Base-by-base conservation (phyloP, 2,797 vertebrate genomes). In the Heteromormyrus szaboi region DNA sequence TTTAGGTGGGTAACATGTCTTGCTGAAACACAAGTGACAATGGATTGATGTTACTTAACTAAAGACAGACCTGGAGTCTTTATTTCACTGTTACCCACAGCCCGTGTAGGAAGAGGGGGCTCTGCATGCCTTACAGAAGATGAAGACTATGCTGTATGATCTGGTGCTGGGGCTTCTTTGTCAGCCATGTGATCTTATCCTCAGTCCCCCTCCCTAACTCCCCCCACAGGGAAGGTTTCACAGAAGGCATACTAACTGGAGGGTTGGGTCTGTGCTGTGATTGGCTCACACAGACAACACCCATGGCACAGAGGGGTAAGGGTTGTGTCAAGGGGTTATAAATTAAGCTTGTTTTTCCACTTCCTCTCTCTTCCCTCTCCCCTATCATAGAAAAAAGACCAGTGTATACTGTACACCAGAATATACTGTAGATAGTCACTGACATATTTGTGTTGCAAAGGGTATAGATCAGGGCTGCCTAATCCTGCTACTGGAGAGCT, bases 271-370 rank as follows among this genome's bases (percentile, higher is more conserved):
- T 87, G 81, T 72, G 83, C 56, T 46, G 56, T 88, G 59, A 93
- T 93, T 93, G 93, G 93, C 90, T 91, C 72, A 62, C 11, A 29
- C 88, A 54, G 91, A 93, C 92, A 93, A 92, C 92, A 91, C 92
- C 92, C 90, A 90, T 89, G 84, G 54, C 84, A 90, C 90, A 90
- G 90, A 91, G 91, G 92, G 90, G 89, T 81, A 5, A 89, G 85
- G 84, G 25, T 56, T 79, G 72, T 41, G 37, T 79, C 37, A 79
- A n/a, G 72, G 72, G 83, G 48, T 85, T 53, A 85, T 85, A 85
- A 85, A 85, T 85, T 17, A 50, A 85, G 50, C 50, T 50, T 85
- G 46, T 85, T 85, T 79, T 53, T 53, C 83, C 83, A 11, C 37
- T 48, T 46, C 72, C 37, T 79, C 37, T 44, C 37, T 44, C 6